Conservation (phyloP, 1,140 invertebrate genomes). For the Drosophila micromelanica region DNA sequence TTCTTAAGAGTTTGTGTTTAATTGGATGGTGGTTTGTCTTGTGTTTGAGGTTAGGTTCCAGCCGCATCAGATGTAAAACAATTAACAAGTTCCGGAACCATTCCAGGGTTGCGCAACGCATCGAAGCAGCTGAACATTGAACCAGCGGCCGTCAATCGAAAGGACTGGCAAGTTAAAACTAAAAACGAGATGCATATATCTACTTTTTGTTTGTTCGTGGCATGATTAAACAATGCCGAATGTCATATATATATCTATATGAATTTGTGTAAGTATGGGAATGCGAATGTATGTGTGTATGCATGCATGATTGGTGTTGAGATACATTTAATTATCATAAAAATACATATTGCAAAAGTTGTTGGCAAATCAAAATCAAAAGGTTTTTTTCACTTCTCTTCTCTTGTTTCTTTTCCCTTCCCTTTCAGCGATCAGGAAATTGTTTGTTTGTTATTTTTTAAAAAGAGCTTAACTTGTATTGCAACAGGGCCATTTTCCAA, state of each 20-base stretch:
- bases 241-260: conserved; percentile 30
- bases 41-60: conserved; percentile 46
- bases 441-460: conserved; percentile 48
- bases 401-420: neutral
- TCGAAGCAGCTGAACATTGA: conserved; percentile 19
- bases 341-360: conserved; percentile 36
- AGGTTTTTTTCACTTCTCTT: neutral
- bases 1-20: conserved; percentile 11
- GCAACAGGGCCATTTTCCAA: conserved; percentile 79
- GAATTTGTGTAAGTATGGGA: conserved; percentile 27
- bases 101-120: conserved; percentile 47
- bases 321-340: conserved; percentile 62
- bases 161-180: conserved; percentile 77
- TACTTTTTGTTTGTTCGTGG: conserved; percentile 44
- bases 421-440: conserved; percentile 1
- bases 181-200: conserved; percentile 75
- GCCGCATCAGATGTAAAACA: conserved; percentile 64
- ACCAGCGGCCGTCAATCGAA: conserved; percentile 38
- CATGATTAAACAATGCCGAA: conserved; percentile 23
- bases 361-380: conserved; percentile 27
- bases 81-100: conserved; percentile 75
- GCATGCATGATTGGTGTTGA: conserved; percentile 66
- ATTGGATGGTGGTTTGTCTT: conserved; percentile 37
- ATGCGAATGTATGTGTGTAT: conserved; percentile 19
- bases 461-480: conserved; percentile 72